Base-by-base conservation (phyloP, 2,797 vertebrate genomes). In the Sciurus carolinensis region DNA sequence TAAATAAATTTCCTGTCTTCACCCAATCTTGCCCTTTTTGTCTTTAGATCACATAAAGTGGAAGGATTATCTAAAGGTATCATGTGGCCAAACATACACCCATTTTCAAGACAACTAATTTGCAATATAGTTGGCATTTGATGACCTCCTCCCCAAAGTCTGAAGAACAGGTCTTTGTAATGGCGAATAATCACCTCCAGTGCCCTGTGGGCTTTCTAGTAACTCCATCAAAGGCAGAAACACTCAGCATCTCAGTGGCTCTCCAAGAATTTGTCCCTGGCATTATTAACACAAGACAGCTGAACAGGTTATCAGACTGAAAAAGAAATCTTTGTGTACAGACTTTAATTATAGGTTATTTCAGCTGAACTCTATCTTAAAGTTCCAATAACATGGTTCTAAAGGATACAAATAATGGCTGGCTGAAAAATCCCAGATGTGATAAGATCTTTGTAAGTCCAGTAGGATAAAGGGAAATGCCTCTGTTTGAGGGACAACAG, bases 291-390 rank as follows among this genome's bases (percentile, higher is more conserved):
- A 66, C 64, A 97, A 39, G 98, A 93, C 96, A 97, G 81, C 88
- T 57, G 17, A 91, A 96, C 97, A 97, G 97, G 97, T 97, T 94
- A 97, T 97, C 97, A 94, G 42, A 73, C 59, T 88, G 67, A 97
- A 97, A 97, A 62, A 95, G 95, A 97, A 96, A 98, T 91, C 96
- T 97, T 50, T 26, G 94, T 95, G 96, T 94, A 95, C 3, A 64
- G 96, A 97, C 89, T 90, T 96, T 96, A 98, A 98, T 97, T 96
- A 92, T 42, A 87, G 93, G 96, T 91, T 98, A 89, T 97, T 98
- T 87, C 42, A 89, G 87, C 86, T 95, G 93, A 96, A 87, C 26
- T 5, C 54, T 95, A 90, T 93, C 91, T 97, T 96, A 71, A 84
- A 95, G 93, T 92, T 92, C 39, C 94, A 95, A 94, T 90, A 96